phyloP scores from a whole-genome alignment of 2,797 vertebrate genomes.

The Lacerta bilineata region DNA sequence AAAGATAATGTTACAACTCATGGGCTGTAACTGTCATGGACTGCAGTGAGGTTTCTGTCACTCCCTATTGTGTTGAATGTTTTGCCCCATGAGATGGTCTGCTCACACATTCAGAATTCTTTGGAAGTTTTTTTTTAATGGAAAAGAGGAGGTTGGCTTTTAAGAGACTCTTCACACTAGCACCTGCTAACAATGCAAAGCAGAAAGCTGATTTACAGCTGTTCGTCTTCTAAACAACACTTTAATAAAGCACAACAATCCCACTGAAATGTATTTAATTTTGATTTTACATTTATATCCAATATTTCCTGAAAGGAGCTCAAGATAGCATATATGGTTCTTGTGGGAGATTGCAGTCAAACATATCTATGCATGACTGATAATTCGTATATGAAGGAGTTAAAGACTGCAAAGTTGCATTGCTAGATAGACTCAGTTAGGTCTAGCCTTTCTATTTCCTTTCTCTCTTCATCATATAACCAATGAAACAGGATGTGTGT shows the following conservation, averaged over 20 bases:
- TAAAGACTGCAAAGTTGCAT: no score
- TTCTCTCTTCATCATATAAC: no score
- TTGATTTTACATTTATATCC: no score
- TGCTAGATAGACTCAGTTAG: no score
- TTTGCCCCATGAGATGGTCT: background rate
- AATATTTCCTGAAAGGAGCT: no score
- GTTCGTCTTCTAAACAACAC: background rate
- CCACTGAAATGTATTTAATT: background rate
- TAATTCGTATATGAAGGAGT: no score
- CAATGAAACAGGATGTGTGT: no score
- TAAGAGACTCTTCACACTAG: background rate
- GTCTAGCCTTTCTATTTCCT: no score
- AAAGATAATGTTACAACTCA: background rate
- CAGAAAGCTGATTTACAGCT: background rate
- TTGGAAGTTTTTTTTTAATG: background rate
- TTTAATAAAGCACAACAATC: background rate
- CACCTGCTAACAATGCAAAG: background rate
- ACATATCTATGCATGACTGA: no score
- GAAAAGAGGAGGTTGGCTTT: background rate
- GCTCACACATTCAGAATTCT: background rate
- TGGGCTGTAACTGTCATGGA: background rate
- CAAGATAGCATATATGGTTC: no score
- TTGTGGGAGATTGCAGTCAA: no score
- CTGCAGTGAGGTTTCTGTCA: accelerated
- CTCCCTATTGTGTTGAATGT: background rate